A percentile compares a stretch with the other conserved stretches of the same genome.
phyloP scores from a whole-genome alignment of 2,888 invertebrate genomes.

The Bugula neritina region DNA sequence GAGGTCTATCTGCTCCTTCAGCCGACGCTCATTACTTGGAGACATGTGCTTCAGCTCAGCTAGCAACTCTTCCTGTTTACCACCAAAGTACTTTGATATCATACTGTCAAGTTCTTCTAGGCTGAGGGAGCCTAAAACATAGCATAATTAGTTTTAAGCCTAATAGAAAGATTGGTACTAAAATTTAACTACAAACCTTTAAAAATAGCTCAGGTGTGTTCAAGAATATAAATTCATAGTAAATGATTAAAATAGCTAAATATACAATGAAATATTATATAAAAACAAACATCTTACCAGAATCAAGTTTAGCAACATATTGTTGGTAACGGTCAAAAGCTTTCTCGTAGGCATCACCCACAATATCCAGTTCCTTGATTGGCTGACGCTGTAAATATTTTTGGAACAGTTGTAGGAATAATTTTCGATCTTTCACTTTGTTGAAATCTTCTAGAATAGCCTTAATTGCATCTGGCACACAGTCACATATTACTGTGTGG shows the following conservation, averaged over 20 bases:
- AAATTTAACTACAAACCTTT: too few species aligned
- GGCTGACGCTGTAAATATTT: background rate
- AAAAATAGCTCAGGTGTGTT: too few species aligned
- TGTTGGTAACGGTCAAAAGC: background rate
- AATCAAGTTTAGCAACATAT: background rate
- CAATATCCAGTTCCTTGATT: background rate
- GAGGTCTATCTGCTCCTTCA: background rate
- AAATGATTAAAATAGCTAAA: too few species aligned
- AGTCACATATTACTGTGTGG: background rate
- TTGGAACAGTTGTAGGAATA: background rate
- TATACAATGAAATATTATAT: background rate
- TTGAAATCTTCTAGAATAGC: background rate
- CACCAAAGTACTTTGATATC: background rate
- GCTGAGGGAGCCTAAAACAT: background rate
- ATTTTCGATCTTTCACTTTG: background rate
- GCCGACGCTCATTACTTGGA: background rate
- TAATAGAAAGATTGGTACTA: too few species aligned
- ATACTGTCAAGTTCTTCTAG: background rate
- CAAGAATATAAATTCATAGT: too few species aligned
- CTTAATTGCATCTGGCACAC: background rate
- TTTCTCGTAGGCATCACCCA: background rate
- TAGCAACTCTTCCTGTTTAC: background rate
- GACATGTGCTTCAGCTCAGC: background rate
- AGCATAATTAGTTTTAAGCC: too few species aligned
- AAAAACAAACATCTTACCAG: background rate